Conservation (phyloP, 2,113 vertebrate species). For the Rhinogobius similis region DNA sequence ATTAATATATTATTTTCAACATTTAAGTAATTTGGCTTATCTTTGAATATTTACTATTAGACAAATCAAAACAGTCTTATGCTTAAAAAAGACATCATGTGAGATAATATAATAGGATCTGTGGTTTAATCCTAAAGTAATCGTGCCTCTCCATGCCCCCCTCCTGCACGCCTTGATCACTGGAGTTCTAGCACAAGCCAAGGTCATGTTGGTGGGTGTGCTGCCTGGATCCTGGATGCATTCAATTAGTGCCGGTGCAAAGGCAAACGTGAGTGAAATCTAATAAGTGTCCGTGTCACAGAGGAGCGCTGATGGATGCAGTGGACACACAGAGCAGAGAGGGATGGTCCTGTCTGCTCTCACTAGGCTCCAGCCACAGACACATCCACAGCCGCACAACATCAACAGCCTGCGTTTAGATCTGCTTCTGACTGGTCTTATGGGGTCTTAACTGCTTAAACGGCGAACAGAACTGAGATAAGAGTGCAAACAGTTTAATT, state of each 20-base stretch:
- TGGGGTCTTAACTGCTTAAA: no score
- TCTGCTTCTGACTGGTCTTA: background rate
- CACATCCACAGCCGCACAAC: background rate
- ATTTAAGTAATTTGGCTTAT: no score
- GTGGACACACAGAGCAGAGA: constrained; percentile 22
- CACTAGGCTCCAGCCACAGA: constrained; percentile 62
- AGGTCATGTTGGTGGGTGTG: constrained; percentile 45
- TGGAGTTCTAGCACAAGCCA: constrained; percentile 26
- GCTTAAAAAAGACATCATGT: no score
- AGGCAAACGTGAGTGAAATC: constrained; percentile 48
- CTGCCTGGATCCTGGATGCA: constrained; percentile 41
- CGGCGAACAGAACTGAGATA: no score
- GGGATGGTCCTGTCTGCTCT: constrained; percentile 62
- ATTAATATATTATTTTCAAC: no score
- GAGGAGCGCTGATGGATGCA: constrained; percentile 22
- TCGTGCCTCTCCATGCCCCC: background rate
- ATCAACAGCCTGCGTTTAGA: background rate
- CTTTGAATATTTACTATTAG: no score
- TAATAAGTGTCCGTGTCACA: constrained; percentile 5
- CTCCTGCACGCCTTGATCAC: background rate
- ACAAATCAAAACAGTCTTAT: no score
- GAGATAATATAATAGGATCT: no score
- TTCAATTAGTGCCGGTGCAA: constrained; percentile 49
- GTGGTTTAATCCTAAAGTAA: background rate
- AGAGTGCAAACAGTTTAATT: no score